Percentiles rank a stretch among this genome's conserved stretches.
phyloP scores from a whole-genome alignment of 2,113 vertebrate genomes.

The Nycticorax nycticorax region DNA sequence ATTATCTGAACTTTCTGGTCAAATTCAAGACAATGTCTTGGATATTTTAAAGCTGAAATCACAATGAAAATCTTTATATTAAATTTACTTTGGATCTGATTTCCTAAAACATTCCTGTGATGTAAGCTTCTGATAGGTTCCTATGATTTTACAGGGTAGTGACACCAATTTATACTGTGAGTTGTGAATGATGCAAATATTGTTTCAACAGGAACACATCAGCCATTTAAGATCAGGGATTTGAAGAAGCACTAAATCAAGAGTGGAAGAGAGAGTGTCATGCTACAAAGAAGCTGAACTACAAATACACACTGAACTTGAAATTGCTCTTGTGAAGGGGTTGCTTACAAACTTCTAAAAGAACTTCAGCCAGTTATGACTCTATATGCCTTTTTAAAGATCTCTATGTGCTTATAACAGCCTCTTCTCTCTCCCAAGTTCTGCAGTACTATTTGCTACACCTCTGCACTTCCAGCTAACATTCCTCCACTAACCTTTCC shows the following conservation, averaged over 20 bases:
- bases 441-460: not conserved
- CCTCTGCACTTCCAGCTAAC: not conserved
- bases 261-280: not conserved
- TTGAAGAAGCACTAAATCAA: not conserved
- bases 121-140: not conserved
- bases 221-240: not conserved
- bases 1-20: not conserved
- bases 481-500: not conserved
- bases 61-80: conserved; percentile 5
- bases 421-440: not conserved
- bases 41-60: conserved; percentile 23
- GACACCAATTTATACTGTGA: not conserved
- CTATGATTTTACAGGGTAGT: not conserved
- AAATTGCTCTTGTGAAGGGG: not conserved
- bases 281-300: not conserved
- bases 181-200: conserved; percentile 11
- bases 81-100: conserved; percentile 19
- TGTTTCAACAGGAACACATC: not conserved
- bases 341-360: not conserved
- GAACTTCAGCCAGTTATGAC: not conserved
- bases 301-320: not conserved
- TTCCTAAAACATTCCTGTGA: not conserved
- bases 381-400: not conserved
- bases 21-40: conserved; percentile 22
- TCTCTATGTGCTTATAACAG: not conserved